Percentiles rank a stretch among this genome's conserved stretches.
Conservation (phyloP, 2,113 vertebrate genomes). For the Chionomys nivalis region DNA sequence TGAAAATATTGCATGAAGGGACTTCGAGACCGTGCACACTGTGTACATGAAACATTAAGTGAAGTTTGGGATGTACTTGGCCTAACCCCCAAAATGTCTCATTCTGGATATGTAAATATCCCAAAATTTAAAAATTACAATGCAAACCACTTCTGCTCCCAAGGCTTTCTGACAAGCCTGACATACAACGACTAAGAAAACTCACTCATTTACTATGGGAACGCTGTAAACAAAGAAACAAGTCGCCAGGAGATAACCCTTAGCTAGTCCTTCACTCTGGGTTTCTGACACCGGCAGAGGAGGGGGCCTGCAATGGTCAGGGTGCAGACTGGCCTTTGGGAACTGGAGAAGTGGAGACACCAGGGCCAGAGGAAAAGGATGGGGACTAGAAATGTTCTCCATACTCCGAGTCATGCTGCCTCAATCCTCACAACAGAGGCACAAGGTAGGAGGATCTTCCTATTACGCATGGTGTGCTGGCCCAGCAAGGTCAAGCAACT, state of each 20-base stretch:
- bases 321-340: not conserved
- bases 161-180: not conserved
- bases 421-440: not conserved
- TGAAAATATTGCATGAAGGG: not conserved
- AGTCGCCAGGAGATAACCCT: not conserved
- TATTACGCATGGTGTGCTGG: accelerated
- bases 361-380: not conserved
- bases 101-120: not conserved
- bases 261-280: not conserved
- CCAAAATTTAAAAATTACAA: not conserved
- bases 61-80: not conserved
- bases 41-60: not conserved
- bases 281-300: not conserved
- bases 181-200: not conserved
- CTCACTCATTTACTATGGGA: not conserved
- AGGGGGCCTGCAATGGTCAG: not conserved
- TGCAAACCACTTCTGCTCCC: not conserved
- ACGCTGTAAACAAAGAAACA: not conserved
- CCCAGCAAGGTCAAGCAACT: accelerated
- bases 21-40: not conserved
- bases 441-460: not conserved
- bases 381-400: not conserved
- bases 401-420: not conserved
- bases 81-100: not conserved
- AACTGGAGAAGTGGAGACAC: not conserved